Evolutionary conservation across 2,113 vertebrate genomes (phyloP), one percentile per base, ranked within the genome.

Genomic region (Passer montanus): DNA sequence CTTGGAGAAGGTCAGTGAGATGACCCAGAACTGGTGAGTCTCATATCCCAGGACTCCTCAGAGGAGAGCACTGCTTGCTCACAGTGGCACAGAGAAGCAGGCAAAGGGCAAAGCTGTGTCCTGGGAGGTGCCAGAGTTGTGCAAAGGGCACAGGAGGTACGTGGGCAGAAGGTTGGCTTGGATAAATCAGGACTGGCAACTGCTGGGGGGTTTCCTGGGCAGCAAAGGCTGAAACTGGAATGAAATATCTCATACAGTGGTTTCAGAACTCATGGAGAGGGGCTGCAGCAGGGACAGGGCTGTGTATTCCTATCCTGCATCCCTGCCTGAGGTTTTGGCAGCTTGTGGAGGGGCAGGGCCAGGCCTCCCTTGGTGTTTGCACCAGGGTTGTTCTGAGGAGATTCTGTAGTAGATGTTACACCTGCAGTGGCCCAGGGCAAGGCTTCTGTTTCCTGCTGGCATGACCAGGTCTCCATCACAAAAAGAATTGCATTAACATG

Each of bases 401-500:
- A 1, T 22, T 50, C 55, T 56, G 31, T 6, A 9, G 60, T 0
- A 15, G 37, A 7, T 10, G 5, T 52, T 19, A 8, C 47, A 35
- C 33, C 77, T 41, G 9, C 39, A 28, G 58, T 20, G 28, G n/a
- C 70, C 31, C 9, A 10, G 72, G 44, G 10, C 23, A 64, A 55
- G 50, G 56, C 11, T 88, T 77, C n/a, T 50, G 33, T 5, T 30
- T 59, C 46, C 52, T 77, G 41, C 55, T 73, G 1, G 33, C 7
- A 10, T 16, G 41, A 5, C 4, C 27, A 60, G n/a, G 8, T 74
- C 23, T 69, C 15, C 44, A 6, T 26, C n/a, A n/a, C 64, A 53
- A 30, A 20, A 24, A 28, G 28, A 10, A 30, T 4, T 62, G 27
- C 19, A 10, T n/a, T n/a, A 7, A 8, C 3, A 0, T 18, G 18